These are phyloP conservation scores for Drosophila ogumai DNA, from an alignment of 1,140 invertebrate genomes.

Conservation along the genomic window DNA sequence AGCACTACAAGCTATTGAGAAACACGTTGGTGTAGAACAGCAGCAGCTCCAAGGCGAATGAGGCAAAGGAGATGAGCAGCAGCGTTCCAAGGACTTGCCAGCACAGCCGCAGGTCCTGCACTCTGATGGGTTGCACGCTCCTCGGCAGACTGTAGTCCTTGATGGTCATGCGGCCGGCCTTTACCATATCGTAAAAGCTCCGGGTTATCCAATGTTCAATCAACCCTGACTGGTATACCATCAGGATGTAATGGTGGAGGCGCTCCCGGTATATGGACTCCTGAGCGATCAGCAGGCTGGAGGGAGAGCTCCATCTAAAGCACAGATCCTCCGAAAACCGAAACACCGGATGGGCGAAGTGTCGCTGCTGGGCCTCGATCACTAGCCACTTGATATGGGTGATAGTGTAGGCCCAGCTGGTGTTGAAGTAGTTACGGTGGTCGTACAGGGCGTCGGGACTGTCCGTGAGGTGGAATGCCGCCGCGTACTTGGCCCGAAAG, in stretches of 20 bases:
- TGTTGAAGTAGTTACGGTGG: slow-evolving; percentile 54
- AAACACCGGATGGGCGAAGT: slow-evolving; percentile 58
- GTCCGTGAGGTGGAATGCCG: slow-evolving; percentile 45
- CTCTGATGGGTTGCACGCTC: neutral
- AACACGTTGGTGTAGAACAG: slow-evolving; percentile 60
- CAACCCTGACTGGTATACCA: slow-evolving; percentile 33
- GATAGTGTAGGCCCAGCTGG: slow-evolving; percentile 64
- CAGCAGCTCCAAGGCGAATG: slow-evolving; percentile 56
- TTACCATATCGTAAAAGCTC: slow-evolving; percentile 63
- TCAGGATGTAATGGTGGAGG: slow-evolving; percentile 24
- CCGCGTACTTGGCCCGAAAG: slow-evolving; percentile 62
- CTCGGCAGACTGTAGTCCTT: slow-evolving; percentile 51
- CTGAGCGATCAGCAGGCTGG: slow-evolving; percentile 35
- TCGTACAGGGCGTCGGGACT: slow-evolving; percentile 27
- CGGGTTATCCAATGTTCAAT: slow-evolving; percentile 33
- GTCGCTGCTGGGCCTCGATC: slow-evolving; percentile 38
- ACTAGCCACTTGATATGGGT: slow-evolving; percentile 50
- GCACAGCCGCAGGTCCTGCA: slow-evolving; percentile 34
- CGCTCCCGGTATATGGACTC: slow-evolving; percentile 44
- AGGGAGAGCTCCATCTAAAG: neutral
- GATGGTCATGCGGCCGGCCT: slow-evolving; percentile 47
- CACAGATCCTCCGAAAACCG: slow-evolving; percentile 45
- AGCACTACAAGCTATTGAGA: slow-evolving; percentile 56
- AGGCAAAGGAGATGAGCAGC: slow-evolving; percentile 27
- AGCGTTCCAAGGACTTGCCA: slow-evolving; percentile 7